phyloP scores from a whole-genome alignment of 2,113 vertebrate genomes.

The Columba livia region DNA sequence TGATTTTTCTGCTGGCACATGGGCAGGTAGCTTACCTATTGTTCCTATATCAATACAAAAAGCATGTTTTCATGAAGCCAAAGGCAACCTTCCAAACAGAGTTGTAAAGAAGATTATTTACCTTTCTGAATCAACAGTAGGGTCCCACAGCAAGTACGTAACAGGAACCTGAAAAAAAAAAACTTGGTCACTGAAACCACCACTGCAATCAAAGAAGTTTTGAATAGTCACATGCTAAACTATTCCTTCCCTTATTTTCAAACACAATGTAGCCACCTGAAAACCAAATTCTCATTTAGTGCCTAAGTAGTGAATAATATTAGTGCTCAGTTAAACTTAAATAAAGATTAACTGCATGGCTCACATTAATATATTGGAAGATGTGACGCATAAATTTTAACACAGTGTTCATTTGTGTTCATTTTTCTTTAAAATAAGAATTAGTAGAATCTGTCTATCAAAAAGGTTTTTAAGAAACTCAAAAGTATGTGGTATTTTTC shows the following conservation, averaged over 20 bases:
- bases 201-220: neutral
- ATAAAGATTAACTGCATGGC: neutral
- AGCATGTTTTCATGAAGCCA: neutral
- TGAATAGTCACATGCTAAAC: neutral
- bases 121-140: neutral
- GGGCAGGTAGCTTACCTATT: neutral
- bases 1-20: neutral
- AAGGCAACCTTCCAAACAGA: neutral
- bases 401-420: neutral
- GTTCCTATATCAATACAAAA: neutral
- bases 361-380: neutral
- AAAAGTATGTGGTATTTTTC: neutral
- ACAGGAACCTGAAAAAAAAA: neutral
- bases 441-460: neutral
- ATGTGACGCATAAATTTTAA: neutral
- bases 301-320: neutral
- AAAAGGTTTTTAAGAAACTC: constrained; percentile 10
- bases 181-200: neutral
- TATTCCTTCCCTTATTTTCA: neutral
- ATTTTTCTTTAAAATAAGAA: neutral
- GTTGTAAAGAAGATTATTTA: neutral
- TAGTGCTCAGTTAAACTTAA: neutral
- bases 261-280: neutral
- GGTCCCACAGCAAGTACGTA: neutral
- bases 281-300: neutral